phyloP scores from a whole-genome alignment of 2,113 vertebrate species.

The Pithys albifrons region DNA sequence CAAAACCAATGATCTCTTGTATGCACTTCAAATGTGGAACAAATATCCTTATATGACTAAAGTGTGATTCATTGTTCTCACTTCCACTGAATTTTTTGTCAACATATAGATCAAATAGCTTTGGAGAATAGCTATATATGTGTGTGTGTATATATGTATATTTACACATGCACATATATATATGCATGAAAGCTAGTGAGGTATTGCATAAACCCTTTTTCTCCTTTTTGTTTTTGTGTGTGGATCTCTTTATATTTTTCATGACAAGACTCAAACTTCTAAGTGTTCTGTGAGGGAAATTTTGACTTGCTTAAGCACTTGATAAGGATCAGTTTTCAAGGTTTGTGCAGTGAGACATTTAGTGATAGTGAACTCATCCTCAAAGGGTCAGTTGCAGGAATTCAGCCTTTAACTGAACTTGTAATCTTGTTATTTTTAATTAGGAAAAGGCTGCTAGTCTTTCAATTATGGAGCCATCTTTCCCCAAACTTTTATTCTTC shows the following conservation, averaged over 20 bases:
- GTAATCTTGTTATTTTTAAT: constrained; percentile 68
- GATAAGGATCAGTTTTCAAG: constrained; percentile 6
- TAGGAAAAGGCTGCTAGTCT: not conserved
- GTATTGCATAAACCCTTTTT: not conserved
- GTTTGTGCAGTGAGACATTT: not conserved
- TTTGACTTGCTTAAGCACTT: constrained; percentile 45
- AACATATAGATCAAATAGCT: not conserved
- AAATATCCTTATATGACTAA: not conserved
- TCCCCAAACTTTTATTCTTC: not conserved
- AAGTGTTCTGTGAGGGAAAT: constrained; percentile 9
- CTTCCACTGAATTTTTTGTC: constrained; percentile 25
- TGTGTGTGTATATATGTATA: not conserved
- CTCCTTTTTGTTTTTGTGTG: not conserved
- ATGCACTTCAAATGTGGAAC: not conserved
- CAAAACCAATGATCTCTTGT: not conserved
- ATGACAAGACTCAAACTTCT: constrained; percentile 8
- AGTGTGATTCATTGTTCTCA: not conserved
- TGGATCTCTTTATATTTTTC: not conserved
- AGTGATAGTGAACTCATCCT: constrained; percentile 29
- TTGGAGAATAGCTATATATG: not conserved
- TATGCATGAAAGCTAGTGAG: not conserved
- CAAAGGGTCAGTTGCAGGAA: constrained; percentile 63
- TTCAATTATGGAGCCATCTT: constrained; percentile 12
- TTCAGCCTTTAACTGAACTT: constrained; percentile 70
- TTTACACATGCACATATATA: not conserved